Base-by-base conservation (phyloP, 2,888 invertebrate species). In the Thelaira solivaga region DNA sequence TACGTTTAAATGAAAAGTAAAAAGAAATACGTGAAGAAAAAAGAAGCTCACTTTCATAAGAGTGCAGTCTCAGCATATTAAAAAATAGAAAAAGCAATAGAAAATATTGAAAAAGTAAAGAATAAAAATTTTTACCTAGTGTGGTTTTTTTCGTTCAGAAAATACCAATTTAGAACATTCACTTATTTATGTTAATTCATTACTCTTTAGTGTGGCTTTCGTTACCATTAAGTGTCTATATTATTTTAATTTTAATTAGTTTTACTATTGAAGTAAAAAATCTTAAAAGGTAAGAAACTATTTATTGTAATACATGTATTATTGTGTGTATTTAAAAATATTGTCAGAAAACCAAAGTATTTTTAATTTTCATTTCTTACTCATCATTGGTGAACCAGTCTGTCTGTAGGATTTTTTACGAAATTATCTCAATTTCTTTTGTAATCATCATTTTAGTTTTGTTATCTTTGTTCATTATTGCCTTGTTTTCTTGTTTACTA, bases 301-400 rank as follows among this genome's bases (percentile, higher is more conserved):
- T 67, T 36, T 34, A 13, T 39, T 13, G 10, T 31, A 18, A 10
- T 36, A 8, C n/a, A 13, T 20, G 2, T 26, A 3, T 26, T n/a
- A 18, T 6, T 11, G 7, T 51, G 26, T 29, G 4, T 51, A 13
- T 45, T 4, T 10, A 51, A 51, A 8, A 8, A 13, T 16, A 51
- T 29, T 31, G 5, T 47, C 22, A 18, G 39, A 41, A 57, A 57
- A 16, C 8, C 8, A 55, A 39, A n/a, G 2, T 41, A 39, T 4
- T 6, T 36, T 31, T 11, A 11, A 0, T 13, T 0, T 45, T 20
- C 55, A 29, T 18, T 41, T 57, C 49, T 34, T 29, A 6, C 5
- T 16, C 41, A 34, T 53, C 11, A 24, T 59, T 77, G 20, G 77
- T 69, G 59, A 78, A 36, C 59, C 77, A 73, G 10, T 10, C 18